Base-by-base conservation (phyloP, 92 coral and sea anemone genomes). In the Phymanthus crucifer region DNA sequence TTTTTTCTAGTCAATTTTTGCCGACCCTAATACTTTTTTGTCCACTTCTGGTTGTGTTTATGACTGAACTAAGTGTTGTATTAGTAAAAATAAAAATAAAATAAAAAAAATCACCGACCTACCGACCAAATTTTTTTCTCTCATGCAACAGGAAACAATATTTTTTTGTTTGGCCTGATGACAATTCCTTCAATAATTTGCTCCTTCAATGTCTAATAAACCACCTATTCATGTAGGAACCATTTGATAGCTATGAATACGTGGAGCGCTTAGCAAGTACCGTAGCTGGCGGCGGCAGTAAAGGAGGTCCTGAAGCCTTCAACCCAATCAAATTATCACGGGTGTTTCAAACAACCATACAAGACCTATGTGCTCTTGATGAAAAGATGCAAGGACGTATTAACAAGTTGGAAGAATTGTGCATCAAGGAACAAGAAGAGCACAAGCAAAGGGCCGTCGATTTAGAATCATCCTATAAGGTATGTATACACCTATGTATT, bases 251-350 rank as follows among this genome's bases (percentile, higher is more conserved):
- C 43, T 70, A 84, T 88, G 97, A 92, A 52, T 95, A 87, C 82
- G 97, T 95, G 33, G 98, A 95, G 48, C 97, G 98, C 7, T 87
- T 95, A 84, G 98, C 97, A 10, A 95, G 97, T 58, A 92, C 98
- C 18, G 94, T 93, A n/a, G 98, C 70, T 31, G 98, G 98, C 58
- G 98, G 98, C 1, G 98, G 98, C 0, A 92, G 92, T 66, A 95
- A 91, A 57, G 98, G 98, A 54, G 64, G 64, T 3, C 29, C 64
- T 21, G 64, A 54, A 2, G 85, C 97, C 4, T 92, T 95, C 87
- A 91, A 95, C 50, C 97, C 98, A 24, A 87, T 83, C 74, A 93
- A 91, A 52, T 81, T 95, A 52, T 91, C 94, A 34, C 87, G 84
- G 68, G 93, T 90, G 5, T 95, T 93, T 85, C 88, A 93, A 58